Base-by-base conservation (phyloP, 2,113 vertebrate genomes). In the Phalacrocorax aristotelis region DNA sequence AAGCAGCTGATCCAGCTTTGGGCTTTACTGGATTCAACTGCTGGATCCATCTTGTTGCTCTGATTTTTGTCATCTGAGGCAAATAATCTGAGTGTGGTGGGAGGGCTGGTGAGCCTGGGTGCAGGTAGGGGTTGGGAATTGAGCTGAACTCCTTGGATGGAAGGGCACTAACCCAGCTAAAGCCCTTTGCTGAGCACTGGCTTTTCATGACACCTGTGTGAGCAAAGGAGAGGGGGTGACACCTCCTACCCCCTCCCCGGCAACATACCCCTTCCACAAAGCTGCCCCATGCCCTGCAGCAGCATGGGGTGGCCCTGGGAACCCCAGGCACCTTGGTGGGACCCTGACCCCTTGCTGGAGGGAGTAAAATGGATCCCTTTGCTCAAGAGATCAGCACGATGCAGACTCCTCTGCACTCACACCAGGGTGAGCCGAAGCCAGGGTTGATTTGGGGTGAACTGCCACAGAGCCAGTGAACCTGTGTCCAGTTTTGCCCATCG, bases 291-390 rank as follows among this genome's bases (percentile, higher is more conserved):
- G 54, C 54, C n/a, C 60, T 71, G n/a, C 70, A 55, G 48, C 25
- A 36, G 36, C 29, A 23, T 1, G 2, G 22, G 15, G 48, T 15
- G 36, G 27, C 19, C 49, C n/a, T 0, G 0, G 62, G 44, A 51
- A 58, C 20, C 32, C 17, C 16, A 4, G 4, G 54, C 26, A 58
- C 51, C 38, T 58, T 2, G 0, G 5, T 3, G 44, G 69, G 26
- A 49, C 21, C 32, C 25, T 78, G 72, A 49, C 25, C 7, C 55
- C 55, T 83, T 2, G 0, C 29, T 79, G 51, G 27, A 57, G 23
- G 42, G 36, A 52, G 5, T 32, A 46, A 69, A 51, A 51, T 23
- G 17, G 27, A 34, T 26, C 32, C 30, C 46, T 26, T 57, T 61
- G n/a, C 52, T 79, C 0, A 3, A 64, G 49, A 27, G 32, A 26